A percentile compares a stretch with the other conserved stretches of the same genome.
These are phyloP conservation scores for Troides oblongomaculatus DNA, from an alignment of 2,888 invertebrate species.

Conservation along the genomic window DNA sequence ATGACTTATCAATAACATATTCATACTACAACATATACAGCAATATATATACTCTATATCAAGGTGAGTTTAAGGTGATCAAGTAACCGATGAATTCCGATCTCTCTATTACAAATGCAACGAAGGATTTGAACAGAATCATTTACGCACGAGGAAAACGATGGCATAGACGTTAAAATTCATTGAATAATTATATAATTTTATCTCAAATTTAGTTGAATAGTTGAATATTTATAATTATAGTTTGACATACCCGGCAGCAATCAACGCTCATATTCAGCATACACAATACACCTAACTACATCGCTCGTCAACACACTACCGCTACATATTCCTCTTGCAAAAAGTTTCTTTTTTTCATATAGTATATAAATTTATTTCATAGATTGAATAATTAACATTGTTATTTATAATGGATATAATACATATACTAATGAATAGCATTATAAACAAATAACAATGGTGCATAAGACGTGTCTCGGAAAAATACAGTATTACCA, in stretches of 20 bases:
- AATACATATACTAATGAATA: conserved; percentile 22
- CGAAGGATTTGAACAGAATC: not conserved
- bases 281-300: conserved; percentile 27
- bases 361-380: conserved; percentile 23
- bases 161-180: conserved; percentile 1
- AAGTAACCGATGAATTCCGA: not conserved
- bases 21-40: not conserved
- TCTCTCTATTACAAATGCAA: not conserved
- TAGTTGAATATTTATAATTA: conserved; percentile 8
- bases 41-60: not conserved
- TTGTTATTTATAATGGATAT: conserved; percentile 16
- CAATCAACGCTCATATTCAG: conserved; percentile 20
- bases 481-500: conserved; percentile 2
- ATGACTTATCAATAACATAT: conserved; percentile 2
- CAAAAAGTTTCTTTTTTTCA: conserved; percentile 23
- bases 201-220: not conserved
- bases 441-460: conserved; percentile 30
- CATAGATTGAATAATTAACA: conserved; percentile 26
- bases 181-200: conserved; percentile 8
- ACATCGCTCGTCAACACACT: conserved; percentile 21
- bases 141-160: conserved; percentile 23
- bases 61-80: not conserved
- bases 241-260: conserved; percentile 5
- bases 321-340: conserved; percentile 28
- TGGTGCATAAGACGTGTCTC: conserved; percentile 22